A percentile compares a stretch with the other conserved stretches of the same genome.
These are phyloP conservation scores for Trogon melanurus DNA, from an alignment of 2,113 vertebrate genomes.

Conservation along the genomic window DNA sequence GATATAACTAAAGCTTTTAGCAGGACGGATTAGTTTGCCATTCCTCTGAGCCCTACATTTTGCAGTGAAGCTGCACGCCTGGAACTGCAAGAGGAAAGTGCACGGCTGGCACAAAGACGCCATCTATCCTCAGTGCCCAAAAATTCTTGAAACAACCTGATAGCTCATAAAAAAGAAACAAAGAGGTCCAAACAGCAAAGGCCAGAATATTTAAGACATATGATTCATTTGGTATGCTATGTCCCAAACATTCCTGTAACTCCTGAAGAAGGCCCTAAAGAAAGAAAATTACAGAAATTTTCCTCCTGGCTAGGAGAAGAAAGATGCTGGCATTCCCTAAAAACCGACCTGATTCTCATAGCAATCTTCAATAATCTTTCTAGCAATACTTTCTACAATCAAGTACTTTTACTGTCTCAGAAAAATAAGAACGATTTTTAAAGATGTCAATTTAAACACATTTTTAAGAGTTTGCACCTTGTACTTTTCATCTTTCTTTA, in stretches of 20 bases:
- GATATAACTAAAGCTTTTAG: background rate
- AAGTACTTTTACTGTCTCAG: background rate
- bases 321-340: background rate
- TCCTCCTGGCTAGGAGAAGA: background rate
- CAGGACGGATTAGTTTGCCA: background rate
- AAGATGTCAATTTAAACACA: background rate
- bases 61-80: background rate
- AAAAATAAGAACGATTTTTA: background rate
- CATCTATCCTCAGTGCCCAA: background rate
- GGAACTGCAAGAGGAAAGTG: fast-evolving
- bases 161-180: background rate
- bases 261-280: background rate
- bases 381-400: background rate
- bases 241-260: background rate
- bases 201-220: background rate
- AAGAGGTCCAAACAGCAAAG: background rate
- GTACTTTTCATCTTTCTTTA: background rate
- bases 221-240: background rate
- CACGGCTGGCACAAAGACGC: background rate
- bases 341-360: background rate
- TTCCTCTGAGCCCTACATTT: background rate
- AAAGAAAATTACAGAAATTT: background rate
- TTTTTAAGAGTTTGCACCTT: background rate
- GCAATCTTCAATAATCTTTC: background rate
- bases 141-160: background rate